A percentile compares a stretch with the other conserved stretches of the same genome.
These are phyloP conservation scores for Pseudococcus longispinus DNA, from an alignment of 2,888 invertebrate genomes.

Conservation along the genomic window DNA sequence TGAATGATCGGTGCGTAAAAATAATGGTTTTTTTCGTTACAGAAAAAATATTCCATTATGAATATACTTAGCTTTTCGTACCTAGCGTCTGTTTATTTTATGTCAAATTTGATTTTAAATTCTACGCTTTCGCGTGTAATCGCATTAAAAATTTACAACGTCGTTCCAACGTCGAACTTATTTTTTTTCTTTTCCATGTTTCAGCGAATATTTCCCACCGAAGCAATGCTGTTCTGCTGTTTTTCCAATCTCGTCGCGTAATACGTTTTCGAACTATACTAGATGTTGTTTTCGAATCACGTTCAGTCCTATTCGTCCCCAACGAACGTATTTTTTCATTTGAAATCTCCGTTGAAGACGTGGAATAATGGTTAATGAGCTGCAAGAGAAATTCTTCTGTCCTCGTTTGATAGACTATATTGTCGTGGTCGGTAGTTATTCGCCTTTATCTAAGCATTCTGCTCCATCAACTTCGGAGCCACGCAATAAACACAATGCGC, in stretches of 20 bases:
- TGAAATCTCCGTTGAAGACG: not conserved
- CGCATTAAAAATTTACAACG: not conserved
- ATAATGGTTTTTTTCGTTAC: not conserved
- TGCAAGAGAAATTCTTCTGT: constrained; percentile 81
- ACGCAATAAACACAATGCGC: constrained; percentile 6
- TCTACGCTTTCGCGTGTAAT: not conserved
- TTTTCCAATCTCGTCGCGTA: not conserved
- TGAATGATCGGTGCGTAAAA: not conserved
- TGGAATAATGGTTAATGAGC: constrained; percentile 63
- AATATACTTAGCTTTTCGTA: not conserved
- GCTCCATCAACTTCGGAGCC: not conserved
- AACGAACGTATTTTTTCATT: not conserved
- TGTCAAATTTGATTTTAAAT: not conserved
- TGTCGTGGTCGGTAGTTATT: constrained; percentile 90
- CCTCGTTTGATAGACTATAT: constrained; percentile 94
- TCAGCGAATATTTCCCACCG: not conserved
- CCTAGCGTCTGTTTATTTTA: not conserved
- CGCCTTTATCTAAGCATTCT: constrained; percentile 57
- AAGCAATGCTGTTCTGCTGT: constrained; percentile 52
- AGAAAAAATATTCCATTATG: not conserved
- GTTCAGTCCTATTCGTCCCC: not conserved
- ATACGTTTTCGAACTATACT: not conserved
- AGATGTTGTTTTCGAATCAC: constrained; percentile 26
- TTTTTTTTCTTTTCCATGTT: not conserved
- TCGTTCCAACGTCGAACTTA: not conserved